Percentiles rank a stretch among this genome's conserved stretches.
Conservation (phyloP, 2,888 invertebrate genomes). For the Cantharis lateralis region DNA sequence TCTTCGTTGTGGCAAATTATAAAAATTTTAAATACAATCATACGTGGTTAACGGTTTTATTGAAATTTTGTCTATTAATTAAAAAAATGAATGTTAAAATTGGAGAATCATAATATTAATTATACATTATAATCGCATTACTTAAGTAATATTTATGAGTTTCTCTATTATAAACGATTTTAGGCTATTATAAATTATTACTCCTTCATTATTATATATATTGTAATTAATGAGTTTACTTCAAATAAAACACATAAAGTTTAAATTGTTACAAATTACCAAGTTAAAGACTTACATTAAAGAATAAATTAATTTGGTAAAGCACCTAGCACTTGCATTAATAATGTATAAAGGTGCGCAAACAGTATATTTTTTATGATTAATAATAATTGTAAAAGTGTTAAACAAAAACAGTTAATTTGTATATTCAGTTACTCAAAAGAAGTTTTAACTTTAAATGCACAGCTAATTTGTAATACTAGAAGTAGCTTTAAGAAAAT, state of each 20-base stretch:
- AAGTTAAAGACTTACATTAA: not conserved
- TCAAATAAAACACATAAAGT: not conserved
- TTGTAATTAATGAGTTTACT: not conserved
- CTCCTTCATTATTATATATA: not conserved
- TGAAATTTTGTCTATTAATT: not conserved
- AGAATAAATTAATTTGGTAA: not conserved
- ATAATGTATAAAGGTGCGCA: not conserved
- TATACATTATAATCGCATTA: not conserved
- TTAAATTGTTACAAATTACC: not conserved
- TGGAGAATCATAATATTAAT: not conserved
- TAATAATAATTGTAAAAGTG: not conserved
- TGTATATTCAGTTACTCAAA: not conserved
- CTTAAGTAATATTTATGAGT: slow-evolving; percentile 3
- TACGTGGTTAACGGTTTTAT: no score
- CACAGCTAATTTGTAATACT: slow-evolving; percentile 3
- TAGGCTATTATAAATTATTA: not conserved
- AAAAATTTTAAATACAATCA: not conserved
- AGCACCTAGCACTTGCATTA: not conserved
- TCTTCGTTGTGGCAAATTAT: not conserved
- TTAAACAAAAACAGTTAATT: not conserved
- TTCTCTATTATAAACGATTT: not conserved
- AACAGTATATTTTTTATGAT: not conserved
- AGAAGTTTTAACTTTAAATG: not conserved
- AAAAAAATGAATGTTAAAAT: not conserved
- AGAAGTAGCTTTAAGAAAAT: slow-evolving; percentile 4